Conservation (phyloP, 1,140 invertebrate genomes). For the Lepidostoma basale region DNA sequence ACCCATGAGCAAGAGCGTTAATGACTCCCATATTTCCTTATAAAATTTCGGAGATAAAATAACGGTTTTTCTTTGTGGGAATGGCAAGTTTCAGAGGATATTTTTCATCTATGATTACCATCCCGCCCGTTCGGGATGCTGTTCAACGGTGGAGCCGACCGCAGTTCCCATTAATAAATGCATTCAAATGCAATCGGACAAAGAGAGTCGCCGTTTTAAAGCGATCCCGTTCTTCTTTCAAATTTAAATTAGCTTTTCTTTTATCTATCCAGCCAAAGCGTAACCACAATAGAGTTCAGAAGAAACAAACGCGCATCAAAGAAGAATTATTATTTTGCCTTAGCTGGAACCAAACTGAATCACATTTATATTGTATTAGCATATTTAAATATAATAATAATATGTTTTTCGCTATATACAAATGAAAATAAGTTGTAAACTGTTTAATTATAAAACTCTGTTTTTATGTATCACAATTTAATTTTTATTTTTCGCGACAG, state of each 20-base stretch:
- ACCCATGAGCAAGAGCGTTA: background rate
- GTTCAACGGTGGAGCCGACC: background rate
- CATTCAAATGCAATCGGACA: slow-evolving; percentile 26
- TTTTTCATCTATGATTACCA: background rate
- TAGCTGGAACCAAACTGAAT: too few relatives aligned
- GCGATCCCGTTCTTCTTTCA: background rate
- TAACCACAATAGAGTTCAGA: too few relatives aligned
- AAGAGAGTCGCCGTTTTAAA: slow-evolving; percentile 5
- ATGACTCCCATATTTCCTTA: slow-evolving; percentile 22
- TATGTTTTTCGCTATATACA: too few relatives aligned
- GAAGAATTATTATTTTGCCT: too few relatives aligned
- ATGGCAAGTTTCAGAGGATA: background rate
- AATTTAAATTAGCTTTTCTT: slow-evolving; percentile 9
- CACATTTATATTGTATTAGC: too few relatives aligned
- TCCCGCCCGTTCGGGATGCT: too few relatives aligned
- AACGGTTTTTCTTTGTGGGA: slow-evolving; percentile 4
- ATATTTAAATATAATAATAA: too few relatives aligned
- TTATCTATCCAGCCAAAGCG: background rate
- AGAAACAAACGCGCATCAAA: too few relatives aligned
- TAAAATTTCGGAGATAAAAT: slow-evolving; percentile 18
- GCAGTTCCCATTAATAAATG: slow-evolving; percentile 22
- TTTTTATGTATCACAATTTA: too few relatives aligned
- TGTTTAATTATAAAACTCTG: too few relatives aligned
- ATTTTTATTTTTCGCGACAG: too few relatives aligned
- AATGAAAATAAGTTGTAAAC: too few relatives aligned